phyloP scores from a whole-genome alignment of 2,888 invertebrate species.

The Himalopsyche tibetana region DNA sequence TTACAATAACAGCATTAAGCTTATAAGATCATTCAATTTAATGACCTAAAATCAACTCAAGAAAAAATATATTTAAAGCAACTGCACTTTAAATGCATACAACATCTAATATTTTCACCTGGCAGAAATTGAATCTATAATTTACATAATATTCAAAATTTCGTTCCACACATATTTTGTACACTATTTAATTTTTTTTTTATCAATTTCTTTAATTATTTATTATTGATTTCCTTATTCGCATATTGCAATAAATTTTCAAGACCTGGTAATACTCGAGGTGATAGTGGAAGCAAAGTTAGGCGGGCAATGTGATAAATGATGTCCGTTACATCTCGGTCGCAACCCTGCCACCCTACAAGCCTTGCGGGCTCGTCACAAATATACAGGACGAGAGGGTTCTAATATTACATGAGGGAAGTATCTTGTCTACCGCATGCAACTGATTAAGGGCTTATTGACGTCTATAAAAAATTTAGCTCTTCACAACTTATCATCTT shows the following conservation, averaged over 20 bases:
- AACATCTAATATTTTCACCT: too few species aligned
- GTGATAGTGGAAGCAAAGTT: background rate
- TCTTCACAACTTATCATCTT: background rate
- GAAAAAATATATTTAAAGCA: too few species aligned
- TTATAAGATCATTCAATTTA: too few species aligned
- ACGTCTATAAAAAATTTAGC: background rate
- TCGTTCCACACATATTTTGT: too few species aligned
- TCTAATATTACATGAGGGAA: conserved; percentile 16
- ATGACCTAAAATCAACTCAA: too few species aligned
- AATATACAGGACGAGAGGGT: conserved; percentile 10
- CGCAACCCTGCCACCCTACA: background rate
- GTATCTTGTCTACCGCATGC: background rate
- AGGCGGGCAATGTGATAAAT: conserved; percentile 5
- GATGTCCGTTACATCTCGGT: conserved; percentile 15
- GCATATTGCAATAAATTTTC: background rate
- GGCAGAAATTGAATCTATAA: too few species aligned
- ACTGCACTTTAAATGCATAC: too few species aligned
- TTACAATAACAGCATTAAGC: too few species aligned
- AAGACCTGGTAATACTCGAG: background rate
- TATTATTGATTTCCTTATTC: too few species aligned
- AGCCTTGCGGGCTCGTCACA: conserved; percentile 8
- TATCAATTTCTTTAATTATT: too few species aligned
- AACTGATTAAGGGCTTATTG: background rate
- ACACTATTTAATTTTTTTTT: too few species aligned
- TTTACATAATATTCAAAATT: too few species aligned